These are phyloP conservation scores for Callipepla californica DNA, from an alignment of 2,113 vertebrate genomes.

Conservation along the genomic window DNA sequence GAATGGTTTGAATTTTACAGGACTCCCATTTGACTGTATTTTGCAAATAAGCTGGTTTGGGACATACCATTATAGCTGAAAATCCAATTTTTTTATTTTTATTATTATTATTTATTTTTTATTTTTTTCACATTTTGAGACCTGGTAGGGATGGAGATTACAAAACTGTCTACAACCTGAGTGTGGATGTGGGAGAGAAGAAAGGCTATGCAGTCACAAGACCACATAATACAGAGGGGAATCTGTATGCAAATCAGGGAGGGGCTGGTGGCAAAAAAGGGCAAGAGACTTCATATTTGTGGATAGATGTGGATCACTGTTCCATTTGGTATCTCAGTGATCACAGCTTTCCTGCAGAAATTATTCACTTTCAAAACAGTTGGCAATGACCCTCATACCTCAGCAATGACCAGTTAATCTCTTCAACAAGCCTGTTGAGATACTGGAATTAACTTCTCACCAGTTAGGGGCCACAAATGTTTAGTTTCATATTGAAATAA, in stretches of 20 bases:
- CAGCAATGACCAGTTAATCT: neutral
- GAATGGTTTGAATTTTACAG: neutral
- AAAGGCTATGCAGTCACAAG: conserved; percentile 20
- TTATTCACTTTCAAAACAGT: neutral
- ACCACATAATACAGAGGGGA: neutral
- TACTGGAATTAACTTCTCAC: neutral
- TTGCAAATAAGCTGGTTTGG: neutral
- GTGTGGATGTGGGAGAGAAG: neutral
- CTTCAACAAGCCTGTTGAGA: neutral
- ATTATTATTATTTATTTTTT: neutral
- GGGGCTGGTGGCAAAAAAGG: neutral
- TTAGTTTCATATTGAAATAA: neutral
- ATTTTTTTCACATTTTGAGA: neutral
- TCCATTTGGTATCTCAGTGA: neutral
- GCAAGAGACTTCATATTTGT: neutral
- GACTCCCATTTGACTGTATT: neutral
- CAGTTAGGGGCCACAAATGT: neutral
- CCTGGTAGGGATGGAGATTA: neutral
- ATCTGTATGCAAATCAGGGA: neutral
- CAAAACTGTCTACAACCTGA: neutral
- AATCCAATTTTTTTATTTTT: neutral
- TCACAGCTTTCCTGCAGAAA: neutral
- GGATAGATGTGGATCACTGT: neutral
- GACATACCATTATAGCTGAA: neutral
- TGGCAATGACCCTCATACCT: neutral